Base-by-base conservation (phyloP, 2,888 invertebrate genomes). In the Cecidostiba fungosa region DNA sequence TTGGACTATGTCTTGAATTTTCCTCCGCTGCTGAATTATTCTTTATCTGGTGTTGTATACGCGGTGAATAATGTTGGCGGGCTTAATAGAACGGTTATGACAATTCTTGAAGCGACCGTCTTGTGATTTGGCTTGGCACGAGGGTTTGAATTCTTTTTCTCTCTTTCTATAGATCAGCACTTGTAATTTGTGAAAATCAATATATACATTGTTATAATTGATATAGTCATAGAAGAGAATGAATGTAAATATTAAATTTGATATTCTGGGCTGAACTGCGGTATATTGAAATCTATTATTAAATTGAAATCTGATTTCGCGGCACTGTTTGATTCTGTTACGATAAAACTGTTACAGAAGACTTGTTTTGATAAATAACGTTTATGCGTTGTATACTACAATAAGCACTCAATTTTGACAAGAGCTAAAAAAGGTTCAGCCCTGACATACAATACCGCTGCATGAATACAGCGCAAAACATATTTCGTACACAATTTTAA, bases 151-250 rank as follows among this genome's bases (percentile, higher is more conserved):
- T 29, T 62, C 12, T 39, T 72, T 70, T 32, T 36, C 70, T 72
- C n/a, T 69, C 26, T 72, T 74, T 74, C n/a, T 78, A 74, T 74
- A 74, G 26, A 47, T 74, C 50, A 76, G 79, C 74, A 78, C 70
- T 77, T 43, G 70, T 77, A 77, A 80, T 23, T 59, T 82, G 29
- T 59, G 66, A 73, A 16, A 78, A 81, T 80, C 29, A 23, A 82
- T 81, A 79, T 10, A 84, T 78, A 62, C 8, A 77, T 77, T 85
- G 39, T 77, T 62, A 54, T n/a, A 66, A 19, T 85, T 73, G 47
- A 66, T 77, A 66, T 85, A 85, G 80, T 66, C 8, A 73, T 78
- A 85, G 77, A 66, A 54, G 66, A 82, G 36, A 82, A n/a, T 80
- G 66, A 79, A 83, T 84, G 80, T 70, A 76, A 76, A 8, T 74